A percentile compares a stretch with the other conserved stretches of the same genome.
Conservation (phyloP, 1,140 invertebrate species). For the Bombus superbus region DNA sequence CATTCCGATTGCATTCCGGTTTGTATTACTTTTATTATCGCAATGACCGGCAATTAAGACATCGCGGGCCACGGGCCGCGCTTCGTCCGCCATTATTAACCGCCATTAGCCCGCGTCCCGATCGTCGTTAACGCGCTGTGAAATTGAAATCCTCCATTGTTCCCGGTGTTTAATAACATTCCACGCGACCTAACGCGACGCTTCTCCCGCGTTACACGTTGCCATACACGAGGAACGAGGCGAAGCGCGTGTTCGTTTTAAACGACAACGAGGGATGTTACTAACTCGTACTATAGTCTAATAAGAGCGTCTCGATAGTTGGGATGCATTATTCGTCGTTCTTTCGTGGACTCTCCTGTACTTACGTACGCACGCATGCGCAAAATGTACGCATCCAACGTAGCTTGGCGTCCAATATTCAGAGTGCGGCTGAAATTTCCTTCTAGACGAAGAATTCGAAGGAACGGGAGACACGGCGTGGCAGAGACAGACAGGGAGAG, state of each 20-base stretch:
- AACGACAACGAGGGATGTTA: neutral
- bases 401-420: slow-evolving; percentile 62
- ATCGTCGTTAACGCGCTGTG: slow-evolving; percentile 48
- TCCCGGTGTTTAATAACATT: slow-evolving; percentile 37
- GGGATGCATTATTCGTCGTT: slow-evolving; percentile 36
- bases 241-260: neutral
- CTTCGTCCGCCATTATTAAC: slow-evolving; percentile 33
- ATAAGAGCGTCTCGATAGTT: slow-evolving; percentile 42
- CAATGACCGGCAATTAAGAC: slow-evolving; percentile 46
- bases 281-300: neutral
- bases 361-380: too few species aligned
- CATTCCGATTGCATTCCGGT: slow-evolving; percentile 37
- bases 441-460: slow-evolving; percentile 39
- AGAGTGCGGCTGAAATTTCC: slow-evolving; percentile 49
- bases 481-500: neutral
- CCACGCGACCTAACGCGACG: neutral
- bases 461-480: neutral
- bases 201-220: neutral
- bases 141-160: slow-evolving; percentile 54
- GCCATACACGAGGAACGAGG: neutral
- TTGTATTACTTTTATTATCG: slow-evolving; percentile 44
- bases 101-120: slow-evolving; percentile 30
- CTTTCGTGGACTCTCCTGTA: neutral
- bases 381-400: slow-evolving; percentile 12
- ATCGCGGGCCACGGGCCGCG: neutral